These are phyloP conservation scores for Stegastes partitus DNA, from an alignment of 2,113 vertebrate genomes.

Conservation along the genomic window DNA sequence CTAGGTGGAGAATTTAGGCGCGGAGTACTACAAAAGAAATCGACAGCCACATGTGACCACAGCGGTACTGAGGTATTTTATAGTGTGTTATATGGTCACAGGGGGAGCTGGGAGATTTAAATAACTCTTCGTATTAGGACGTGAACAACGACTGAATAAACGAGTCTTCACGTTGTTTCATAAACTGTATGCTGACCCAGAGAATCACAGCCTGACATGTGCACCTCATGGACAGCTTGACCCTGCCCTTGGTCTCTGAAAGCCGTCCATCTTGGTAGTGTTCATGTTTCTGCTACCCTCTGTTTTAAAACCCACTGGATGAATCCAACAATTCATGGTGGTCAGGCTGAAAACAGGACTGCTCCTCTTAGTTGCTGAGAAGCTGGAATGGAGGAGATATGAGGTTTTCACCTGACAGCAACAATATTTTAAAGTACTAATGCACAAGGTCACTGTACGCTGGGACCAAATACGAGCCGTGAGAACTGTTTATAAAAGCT, in stretches of 20 bases:
- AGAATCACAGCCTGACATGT: neutral
- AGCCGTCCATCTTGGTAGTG: slow-evolving; percentile 8
- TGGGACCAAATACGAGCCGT: neutral
- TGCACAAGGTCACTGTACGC: slow-evolving; percentile 23
- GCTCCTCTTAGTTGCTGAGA: slow-evolving; percentile 23
- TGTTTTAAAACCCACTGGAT: slow-evolving; percentile 10
- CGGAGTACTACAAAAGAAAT: neutral
- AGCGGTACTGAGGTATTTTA: neutral
- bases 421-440: slow-evolving; percentile 22
- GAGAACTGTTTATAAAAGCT: slow-evolving; percentile 18
- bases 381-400: slow-evolving; percentile 24
- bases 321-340: slow-evolving; percentile 10
- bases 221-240: neutral
- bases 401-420: slow-evolving; percentile 34
- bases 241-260: slow-evolving; percentile 3
- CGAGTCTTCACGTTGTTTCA: too few relatives aligned
- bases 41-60: neutral
- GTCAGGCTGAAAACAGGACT: slow-evolving; percentile 11
- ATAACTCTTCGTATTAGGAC: neutral
- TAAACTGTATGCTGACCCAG: neutral
- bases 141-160: neutral
- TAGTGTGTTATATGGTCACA: neutral
- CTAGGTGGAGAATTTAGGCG: neutral
- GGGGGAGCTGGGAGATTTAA: neutral
- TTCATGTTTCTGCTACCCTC: slow-evolving; percentile 20